Conservation (phyloP, 2,797 vertebrate species). For the Craterocephalus amniculus region DNA sequence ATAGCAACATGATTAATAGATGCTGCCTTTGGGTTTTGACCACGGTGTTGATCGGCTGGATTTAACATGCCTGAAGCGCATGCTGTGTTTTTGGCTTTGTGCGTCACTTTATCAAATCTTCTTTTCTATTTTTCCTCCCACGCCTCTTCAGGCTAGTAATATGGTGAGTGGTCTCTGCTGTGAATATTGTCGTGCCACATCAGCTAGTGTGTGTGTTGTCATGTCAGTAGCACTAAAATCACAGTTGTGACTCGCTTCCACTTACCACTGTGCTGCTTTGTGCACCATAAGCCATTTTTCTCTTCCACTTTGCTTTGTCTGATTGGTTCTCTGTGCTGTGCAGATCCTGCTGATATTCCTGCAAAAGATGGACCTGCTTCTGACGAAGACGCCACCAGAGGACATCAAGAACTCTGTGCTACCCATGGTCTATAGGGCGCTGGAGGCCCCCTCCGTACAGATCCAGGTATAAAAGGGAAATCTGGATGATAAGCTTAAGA, state of each 20-base stretch:
- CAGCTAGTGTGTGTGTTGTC: constrained; percentile 26
- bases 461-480: constrained; percentile 88
- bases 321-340: constrained; percentile 32
- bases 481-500: neutral
- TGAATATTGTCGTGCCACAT: constrained; percentile 28
- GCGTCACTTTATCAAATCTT: constrained; percentile 48
- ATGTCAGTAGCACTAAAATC: constrained; percentile 40
- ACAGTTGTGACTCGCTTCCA: constrained; percentile 6
- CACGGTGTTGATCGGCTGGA: neutral
- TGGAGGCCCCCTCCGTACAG: constrained; percentile 97
- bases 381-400: constrained; percentile 96
- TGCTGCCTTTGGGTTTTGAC: neutral
- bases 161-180: constrained; percentile 92
- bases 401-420: constrained; percentile 96
- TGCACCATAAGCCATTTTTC: neutral
- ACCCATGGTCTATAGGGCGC: constrained; percentile 97
- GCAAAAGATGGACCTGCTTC: constrained; percentile 98
- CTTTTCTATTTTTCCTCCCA: constrained; percentile 84
- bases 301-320: neutral
- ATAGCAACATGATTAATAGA: neutral
- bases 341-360: constrained; percentile 98
- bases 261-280: neutral
- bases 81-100: constrained; percentile 35
- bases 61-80: constrained; percentile 26
- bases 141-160: constrained; percentile 97